phyloP scores from a whole-genome alignment of 92 coral and sea anemone genomes.

The Umimayanthus chanpuru region DNA sequence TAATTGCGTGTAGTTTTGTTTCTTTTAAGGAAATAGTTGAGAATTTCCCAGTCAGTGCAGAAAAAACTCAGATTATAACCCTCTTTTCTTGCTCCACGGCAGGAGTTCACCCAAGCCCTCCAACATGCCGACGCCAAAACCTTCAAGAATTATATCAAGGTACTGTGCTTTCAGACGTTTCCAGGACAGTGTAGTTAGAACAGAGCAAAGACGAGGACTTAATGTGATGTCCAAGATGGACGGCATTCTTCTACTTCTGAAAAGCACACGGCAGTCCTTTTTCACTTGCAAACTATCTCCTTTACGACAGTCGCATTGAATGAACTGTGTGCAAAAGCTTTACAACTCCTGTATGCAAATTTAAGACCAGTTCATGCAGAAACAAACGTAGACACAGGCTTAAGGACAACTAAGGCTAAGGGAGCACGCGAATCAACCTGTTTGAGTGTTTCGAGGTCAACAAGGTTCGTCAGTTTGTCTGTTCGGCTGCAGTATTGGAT shows the following conservation, averaged over 20 bases:
- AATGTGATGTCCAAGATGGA: no score
- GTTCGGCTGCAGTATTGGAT: no score
- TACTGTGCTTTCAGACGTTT: slow-evolving; percentile 29
- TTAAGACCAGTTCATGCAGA: no score
- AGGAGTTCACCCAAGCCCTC: slow-evolving; percentile 89
- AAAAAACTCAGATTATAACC: not conserved
- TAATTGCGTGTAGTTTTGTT: not conserved
- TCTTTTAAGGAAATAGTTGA: not conserved
- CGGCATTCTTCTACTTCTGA: no score
- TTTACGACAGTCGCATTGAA: no score
- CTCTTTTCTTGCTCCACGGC: not conserved
- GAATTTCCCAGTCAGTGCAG: not conserved
- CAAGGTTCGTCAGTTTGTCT: no score
- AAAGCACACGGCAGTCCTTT: not conserved
- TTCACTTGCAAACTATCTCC: not conserved
- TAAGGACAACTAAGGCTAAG: no score
- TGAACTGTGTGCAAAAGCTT: no score
- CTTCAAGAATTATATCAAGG: slow-evolving; percentile 90
- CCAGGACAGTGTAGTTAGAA: not conserved
- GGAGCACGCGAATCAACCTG: no score
- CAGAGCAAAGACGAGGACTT: not conserved
- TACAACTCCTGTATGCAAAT: no score
- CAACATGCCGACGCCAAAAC: slow-evolving; percentile 89
- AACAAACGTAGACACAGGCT: no score
- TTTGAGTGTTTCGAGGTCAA: no score